phyloP scores from a whole-genome alignment of 1,140 invertebrate species.

The Liolophura sinensis region DNA sequence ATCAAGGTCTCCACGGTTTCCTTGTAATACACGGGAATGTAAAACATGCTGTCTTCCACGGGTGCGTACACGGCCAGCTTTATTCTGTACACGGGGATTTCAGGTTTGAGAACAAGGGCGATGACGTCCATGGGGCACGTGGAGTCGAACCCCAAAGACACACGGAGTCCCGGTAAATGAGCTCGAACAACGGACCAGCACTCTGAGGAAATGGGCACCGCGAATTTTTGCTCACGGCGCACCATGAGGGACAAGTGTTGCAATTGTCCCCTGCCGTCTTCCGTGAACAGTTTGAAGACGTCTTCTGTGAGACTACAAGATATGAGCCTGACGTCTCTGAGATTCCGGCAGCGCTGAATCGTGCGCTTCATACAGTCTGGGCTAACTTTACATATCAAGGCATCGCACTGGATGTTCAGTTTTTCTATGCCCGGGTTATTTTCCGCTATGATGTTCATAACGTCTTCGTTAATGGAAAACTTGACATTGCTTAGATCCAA shows the following conservation, averaged over 20 bases:
- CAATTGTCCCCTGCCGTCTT: conserved; percentile 23
- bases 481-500: conserved; percentile 38
- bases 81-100: conserved; percentile 40
- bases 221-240: conserved; percentile 41
- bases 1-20: conserved; percentile 37
- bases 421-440: conserved; percentile 38
- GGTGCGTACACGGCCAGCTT: conserved; percentile 43
- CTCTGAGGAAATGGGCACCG: conserved; percentile 27
- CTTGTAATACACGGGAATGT: conserved; percentile 30
- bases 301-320: conserved; percentile 39
- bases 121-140: conserved; percentile 38
- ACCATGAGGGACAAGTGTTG: conserved; percentile 36
- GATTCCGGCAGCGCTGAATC: conserved; percentile 30
- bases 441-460: conserved; percentile 35
- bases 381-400: conserved; percentile 37
- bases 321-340: conserved; percentile 35
- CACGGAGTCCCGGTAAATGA: conserved; percentile 33
- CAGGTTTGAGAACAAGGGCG: conserved; percentile 38
- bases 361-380: conserved; percentile 29
- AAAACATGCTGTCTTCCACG: conserved; percentile 39
- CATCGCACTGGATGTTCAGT: conserved; percentile 44
- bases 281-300: conserved; percentile 30
- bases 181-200: conserved; percentile 30
- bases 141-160: conserved; percentile 45
- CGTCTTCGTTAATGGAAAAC: conserved; percentile 34